Base-by-base conservation (phyloP, 2,797 vertebrate species). In the Hirundo rustica region DNA sequence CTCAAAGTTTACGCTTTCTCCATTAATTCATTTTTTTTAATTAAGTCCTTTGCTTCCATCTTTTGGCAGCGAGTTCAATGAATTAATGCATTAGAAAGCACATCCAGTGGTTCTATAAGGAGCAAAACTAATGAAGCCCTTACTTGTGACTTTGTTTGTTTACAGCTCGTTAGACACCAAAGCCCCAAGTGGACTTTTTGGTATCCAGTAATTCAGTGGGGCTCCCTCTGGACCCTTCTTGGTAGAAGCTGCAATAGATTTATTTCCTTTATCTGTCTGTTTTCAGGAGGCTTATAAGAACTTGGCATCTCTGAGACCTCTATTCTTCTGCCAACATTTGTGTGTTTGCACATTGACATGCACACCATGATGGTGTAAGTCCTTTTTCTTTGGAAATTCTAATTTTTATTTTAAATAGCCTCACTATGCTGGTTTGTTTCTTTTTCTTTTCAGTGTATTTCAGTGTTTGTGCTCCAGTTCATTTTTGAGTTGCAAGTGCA, bases 81-180 rank as follows among this genome's bases (percentile, higher is more conserved):
- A 73, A 76, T 92, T 90, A 91, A 78, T 16, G 1, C 62, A 58
- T 90, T 90, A 53, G 85, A 88, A 84, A 73, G 44, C 75, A 73
- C 36, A 72, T 93, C 70, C 85, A 70, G 55, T 75, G 72, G 44
- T 78, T 90, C 51, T 90, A 4, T 73, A 70, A 81, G 73, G 64
- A 95, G 77, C 51, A 84, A 73, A 94, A 48, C 58, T 80, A 95
- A 78, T 78, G 81, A 92, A 95, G 68, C 65, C 55, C 94, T 89
- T 92, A 44, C 66, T 88, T 94, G 89, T 85, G 92, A 92, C 86
- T 93, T 76, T 1, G 1, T 88, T 77, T 93, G 25, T 95, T 94
- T 86, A 82, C 70, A 90, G 85, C 64, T 95, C 12, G 0, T 95
- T 95, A 93, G 90, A 50, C 66, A 79, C 85, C 55, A 68, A 67